Conservation (phyloP, 2,797 vertebrate genomes). For the Coregonus suidteri region DNA sequence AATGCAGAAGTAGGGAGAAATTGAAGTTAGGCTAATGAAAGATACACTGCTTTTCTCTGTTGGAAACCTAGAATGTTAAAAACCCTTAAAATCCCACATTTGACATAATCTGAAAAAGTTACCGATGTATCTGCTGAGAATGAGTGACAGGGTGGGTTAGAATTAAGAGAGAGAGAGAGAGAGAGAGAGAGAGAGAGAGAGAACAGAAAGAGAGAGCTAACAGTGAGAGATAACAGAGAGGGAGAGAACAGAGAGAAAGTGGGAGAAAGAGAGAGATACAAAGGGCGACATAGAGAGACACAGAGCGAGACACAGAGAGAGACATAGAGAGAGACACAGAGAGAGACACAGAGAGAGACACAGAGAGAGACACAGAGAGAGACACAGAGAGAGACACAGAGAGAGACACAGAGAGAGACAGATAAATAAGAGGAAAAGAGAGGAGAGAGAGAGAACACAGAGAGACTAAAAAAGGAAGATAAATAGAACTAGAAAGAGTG, state of each 20-base stretch:
- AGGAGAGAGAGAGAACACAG: not conserved
- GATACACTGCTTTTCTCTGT: not conserved
- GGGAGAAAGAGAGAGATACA: not conserved
- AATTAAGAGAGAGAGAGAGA: constrained; percentile 1
- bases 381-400: constrained; percentile 6
- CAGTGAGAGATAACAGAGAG: not conserved
- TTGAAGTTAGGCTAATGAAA: not conserved
- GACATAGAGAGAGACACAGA: too few relatives aligned
- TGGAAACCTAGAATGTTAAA: constrained; percentile 6
- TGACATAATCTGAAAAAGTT: not conserved
- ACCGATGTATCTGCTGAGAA: constrained; percentile 7
- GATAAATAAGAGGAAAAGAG: not conserved
- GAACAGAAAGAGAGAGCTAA: not conserved
- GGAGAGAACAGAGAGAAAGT: not conserved
- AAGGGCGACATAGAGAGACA: too few relatives aligned
- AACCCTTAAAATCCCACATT: constrained; percentile 10
- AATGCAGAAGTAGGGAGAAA: not conserved
- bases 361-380: too few relatives aligned
- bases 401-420: not conserved
- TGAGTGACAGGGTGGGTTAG: not conserved
- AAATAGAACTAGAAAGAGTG: not conserved
- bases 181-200: not conserved
- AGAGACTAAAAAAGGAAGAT: not conserved
- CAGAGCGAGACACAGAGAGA: too few relatives aligned
- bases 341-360: too few relatives aligned